Base-by-base conservation (phyloP, 2,797 vertebrate genomes). In the Mustela erminea region DNA sequence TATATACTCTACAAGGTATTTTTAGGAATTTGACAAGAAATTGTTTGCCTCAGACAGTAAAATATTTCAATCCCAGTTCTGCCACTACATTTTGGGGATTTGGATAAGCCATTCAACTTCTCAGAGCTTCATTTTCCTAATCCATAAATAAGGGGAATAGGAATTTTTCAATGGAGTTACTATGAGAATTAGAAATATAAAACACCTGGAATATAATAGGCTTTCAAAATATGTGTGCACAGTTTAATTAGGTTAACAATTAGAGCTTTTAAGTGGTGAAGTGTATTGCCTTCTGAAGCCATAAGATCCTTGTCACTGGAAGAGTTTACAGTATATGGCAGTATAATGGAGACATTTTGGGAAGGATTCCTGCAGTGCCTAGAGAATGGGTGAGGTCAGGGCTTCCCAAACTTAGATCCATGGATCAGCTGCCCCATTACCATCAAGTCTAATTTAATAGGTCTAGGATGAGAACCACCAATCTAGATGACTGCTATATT, bases 381-480 rank as follows among this genome's bases (percentile, higher is more conserved):
- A 84, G 75, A 88, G 17, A 25, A 62, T 89, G 29, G 49, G 52
- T 10, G 10, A 92, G 35, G 9, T 89, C 27, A 93, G 2, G 17
- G 14, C 52, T 93, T 97, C 84, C 62, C 64, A 92, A 64, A 90
- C 58, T 72, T 75, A 84, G 43, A 95, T 85, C 20, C 85, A 84
- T 62, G 29, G 66, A 77, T 21, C 17, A 70, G 17, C 46, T 77
- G 49, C 23, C 4, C 25, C 13, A 80, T 46, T 17, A 8, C 32
- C n/a, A 81, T 84, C 38, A 87, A 93, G 54, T 93, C n/a, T 89
- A 95, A 93, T 93, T 90, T 96, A 93, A 74, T 87, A 94, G 27
- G 6, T 83, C 77, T 91, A 27, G 41, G 49, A 93, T 56, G 35
- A 91, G n/a, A 75, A 82, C 32, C 35, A 78, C 8, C 7, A 94